Base-by-base conservation (phyloP, 2,113 vertebrate genomes). In the Ctenodactylus gundi region DNA sequence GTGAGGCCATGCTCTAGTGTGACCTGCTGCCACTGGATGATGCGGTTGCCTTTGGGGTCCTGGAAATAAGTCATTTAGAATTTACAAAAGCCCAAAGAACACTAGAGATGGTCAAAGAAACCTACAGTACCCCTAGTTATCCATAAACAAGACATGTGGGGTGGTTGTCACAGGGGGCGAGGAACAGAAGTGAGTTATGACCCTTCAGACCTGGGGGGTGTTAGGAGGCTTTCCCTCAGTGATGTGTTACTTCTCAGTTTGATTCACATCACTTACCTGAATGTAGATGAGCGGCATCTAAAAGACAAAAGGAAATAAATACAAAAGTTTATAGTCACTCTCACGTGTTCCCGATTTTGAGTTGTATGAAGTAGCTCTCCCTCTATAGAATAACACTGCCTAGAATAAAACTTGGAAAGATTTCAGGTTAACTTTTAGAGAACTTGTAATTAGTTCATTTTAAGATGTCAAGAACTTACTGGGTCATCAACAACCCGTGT, bases 11-110 rank as follows among this genome's bases (percentile, higher is more conserved):
- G 73, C 2, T 97, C 58, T 72, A 98, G 83, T n/a, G 97, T 29
- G 55, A 95, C 5, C 0, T 96, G 86, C 83, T 90, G 91, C 98
- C 98, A 98, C 31, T 98, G 98, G 55, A 73, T 75, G 6, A 99
- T 90, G 27, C 97, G 98, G 90, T 98, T 98, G 84, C 60, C 92
- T 94, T 98, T 97, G 41, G 98, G 96, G 36, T 98, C 97, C 98
- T 99, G 17, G 14, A 82, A 65, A 72, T 8, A 93, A 95, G 4
- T 51, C 27, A 53, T 95, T n/a, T 57, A 78, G 27, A 95, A 91
- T 34, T 84, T 88, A 90, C 53, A 27, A 73, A 67, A 83, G 34
- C n/a, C 12, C 34, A 39, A 41, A 65, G n/a, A 91, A 25, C 8
- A 41, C 64, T 44, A 55, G 41, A 46, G 34, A 49, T 14, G 65